Evolutionary conservation across 2,113 vertebrate genomes (phyloP).

Genomic region (cattle (Bos taurus)): DNA sequence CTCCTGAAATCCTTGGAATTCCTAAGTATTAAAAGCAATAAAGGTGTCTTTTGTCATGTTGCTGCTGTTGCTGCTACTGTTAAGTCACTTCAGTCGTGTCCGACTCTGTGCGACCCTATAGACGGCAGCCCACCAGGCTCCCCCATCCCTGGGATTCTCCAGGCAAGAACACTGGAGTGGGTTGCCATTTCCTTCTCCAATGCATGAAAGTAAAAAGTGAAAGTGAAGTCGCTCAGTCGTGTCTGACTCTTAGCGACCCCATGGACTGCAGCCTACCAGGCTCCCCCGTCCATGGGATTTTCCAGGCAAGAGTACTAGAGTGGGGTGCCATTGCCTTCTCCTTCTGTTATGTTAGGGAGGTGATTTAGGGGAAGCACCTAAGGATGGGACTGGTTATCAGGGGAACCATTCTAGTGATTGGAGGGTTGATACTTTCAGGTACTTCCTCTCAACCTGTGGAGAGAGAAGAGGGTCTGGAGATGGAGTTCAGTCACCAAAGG

Average conservation of each 20-base stretch:
- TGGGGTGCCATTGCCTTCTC: too few species aligned
- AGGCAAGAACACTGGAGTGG: too few species aligned
- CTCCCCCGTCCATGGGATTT: rapidly evolving
- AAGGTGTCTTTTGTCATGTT: background rate
- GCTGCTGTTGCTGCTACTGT: too few species aligned
- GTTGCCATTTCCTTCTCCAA: too few species aligned
- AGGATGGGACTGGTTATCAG: background rate
- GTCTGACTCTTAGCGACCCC: too few species aligned
- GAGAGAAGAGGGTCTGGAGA: background rate
- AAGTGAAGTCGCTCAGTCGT: too few species aligned
- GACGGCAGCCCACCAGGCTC: too few species aligned
- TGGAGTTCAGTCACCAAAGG: background rate
- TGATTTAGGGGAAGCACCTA: background rate
- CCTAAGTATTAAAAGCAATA: background rate
- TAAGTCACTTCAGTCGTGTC: rapidly evolving
- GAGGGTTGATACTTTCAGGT: background rate
- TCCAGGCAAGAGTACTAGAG: too few species aligned
- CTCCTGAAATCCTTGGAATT: background rate
- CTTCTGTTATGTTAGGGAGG: background rate
- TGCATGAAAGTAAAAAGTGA: too few species aligned
- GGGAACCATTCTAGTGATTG: background rate
- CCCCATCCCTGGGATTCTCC: too few species aligned
- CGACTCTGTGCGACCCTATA: too few species aligned
- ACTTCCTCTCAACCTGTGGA: background rate
- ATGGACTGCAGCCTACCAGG: too few species aligned